Evolutionary conservation across 2,113 vertebrate species (phyloP), one percentile per base, ranked within the genome.

Genomic region (Proterorhinus semilunaris): DNA sequence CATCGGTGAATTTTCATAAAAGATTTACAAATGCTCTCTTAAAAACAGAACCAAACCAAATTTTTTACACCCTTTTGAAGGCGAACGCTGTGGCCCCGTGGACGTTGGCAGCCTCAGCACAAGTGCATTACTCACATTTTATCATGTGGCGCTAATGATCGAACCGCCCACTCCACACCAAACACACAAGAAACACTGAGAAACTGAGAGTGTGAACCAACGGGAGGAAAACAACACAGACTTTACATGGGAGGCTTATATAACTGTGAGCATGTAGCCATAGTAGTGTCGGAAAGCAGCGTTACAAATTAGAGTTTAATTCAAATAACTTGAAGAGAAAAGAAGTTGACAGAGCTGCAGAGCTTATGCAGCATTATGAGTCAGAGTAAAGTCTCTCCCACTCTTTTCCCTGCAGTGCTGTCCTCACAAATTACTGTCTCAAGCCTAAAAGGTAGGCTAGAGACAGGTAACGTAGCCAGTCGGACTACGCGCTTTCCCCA

Each of bases 41-140:
- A 8, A 11, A 49, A 49, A 12, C 10, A 49, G 11, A 13, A 10
- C 5, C 4, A 49, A 49, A 49, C 11, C 48, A 11, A 36, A 1
- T 3, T 36, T 36, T 5, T 36, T 36, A 36, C 27, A 36, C 27
- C 27, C 27, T 36, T 36, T 36, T 0, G 59, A 44, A 61, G 55
- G 21, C 5, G n/a, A 17, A 65, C 65, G 10, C 27, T 36, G 62
- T 69, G 61, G 61, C 77, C 49, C 70, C 62, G 55, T 5, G 12
- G 68, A 51, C 59, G 54, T 12, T 21, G 5, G 8, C 2, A 17
- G 15, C n/a, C 0, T 73, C 59, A 43, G 45, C 54, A 51, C 50
- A 15, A 6, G 11, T 0, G 11, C 16, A 27, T 59, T 8, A 43
- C 42, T 54, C 65, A 47, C 53, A 27, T 21, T 21, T 10, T 8